These are phyloP conservation scores for Listronotus oregonensis DNA, from an alignment of 1,140 invertebrate species.

Conservation along the genomic window DNA sequence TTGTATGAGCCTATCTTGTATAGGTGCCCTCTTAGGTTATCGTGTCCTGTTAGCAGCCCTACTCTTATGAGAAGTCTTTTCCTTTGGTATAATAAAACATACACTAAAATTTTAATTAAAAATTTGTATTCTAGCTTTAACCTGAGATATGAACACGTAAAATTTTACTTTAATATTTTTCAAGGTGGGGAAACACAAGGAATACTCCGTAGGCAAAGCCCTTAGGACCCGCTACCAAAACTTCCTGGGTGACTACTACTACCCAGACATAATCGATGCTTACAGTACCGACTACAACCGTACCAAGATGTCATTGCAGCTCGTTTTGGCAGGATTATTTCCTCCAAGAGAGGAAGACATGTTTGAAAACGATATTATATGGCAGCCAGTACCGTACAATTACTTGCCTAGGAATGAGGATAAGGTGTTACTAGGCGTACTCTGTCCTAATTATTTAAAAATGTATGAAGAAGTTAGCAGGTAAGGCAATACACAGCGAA, in stretches of 20 bases:
- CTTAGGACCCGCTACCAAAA: slow-evolving; percentile 64
- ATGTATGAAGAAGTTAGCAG: slow-evolving; percentile 24
- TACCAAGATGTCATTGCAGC: slow-evolving; percentile 66
- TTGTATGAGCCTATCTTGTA: too few species aligned
- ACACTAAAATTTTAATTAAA: too few species aligned
- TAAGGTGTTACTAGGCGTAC: slow-evolving; percentile 21
- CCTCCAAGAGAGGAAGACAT: slow-evolving; percentile 70
- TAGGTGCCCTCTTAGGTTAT: too few species aligned
- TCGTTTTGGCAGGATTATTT: slow-evolving; percentile 81
- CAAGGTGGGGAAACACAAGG: slow-evolving; percentile 49
- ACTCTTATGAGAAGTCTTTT: too few species aligned
- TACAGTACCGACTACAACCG: slow-evolving; percentile 57
- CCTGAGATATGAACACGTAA: too few species aligned
- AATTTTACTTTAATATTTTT: too few species aligned
- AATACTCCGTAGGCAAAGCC: slow-evolving; percentile 66
- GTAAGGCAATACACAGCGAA: too few species aligned
- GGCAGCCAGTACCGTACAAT: slow-evolving; percentile 84
- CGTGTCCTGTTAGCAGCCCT: too few species aligned
- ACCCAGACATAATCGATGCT: slow-evolving; percentile 49
- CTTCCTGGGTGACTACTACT: slow-evolving; percentile 66
- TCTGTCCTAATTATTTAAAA: slow-evolving; percentile 27
- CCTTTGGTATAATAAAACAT: too few species aligned
- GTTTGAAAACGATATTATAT: slow-evolving; percentile 73
- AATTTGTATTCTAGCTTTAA: too few species aligned
- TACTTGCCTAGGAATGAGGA: slow-evolving; percentile 29